Percentiles rank a stretch among this genome's conserved stretches.
phyloP scores from a whole-genome alignment of 1,140 invertebrate genomes.

The Mya arenaria region DNA sequence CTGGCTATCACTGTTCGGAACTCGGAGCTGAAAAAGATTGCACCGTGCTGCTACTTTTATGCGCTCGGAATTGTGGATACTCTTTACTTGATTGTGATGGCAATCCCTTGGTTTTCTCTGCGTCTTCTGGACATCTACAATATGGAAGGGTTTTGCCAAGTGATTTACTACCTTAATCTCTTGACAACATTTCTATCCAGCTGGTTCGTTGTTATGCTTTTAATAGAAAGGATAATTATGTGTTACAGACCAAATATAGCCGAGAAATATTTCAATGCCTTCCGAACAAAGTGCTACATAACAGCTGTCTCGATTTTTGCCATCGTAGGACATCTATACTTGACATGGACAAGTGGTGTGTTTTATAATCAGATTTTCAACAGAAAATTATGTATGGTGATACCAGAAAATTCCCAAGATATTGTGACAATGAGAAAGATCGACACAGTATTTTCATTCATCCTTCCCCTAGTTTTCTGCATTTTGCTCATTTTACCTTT shows the following conservation, averaged over 20 bases:
- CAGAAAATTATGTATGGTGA: constrained; percentile 57
- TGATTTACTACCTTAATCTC: constrained; percentile 58
- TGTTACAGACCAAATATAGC: constrained; percentile 45
- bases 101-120: constrained; percentile 59
- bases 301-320: constrained; percentile 57
- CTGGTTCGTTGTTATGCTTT: constrained; percentile 57
- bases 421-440: constrained; percentile 61
- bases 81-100: constrained; percentile 57
- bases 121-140: constrained; percentile 60
- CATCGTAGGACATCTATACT: constrained; percentile 62
- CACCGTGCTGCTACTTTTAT: constrained; percentile 59
- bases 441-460: constrained; percentile 60
- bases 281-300: constrained; percentile 62
- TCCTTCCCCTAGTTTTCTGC: constrained; percentile 45
- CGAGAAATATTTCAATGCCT: constrained; percentile 52
- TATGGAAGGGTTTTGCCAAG: constrained; percentile 63
- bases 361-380: constrained; percentile 13
- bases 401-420: constrained; percentile 60
- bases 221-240: constrained; percentile 48
- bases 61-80: constrained; percentile 56
- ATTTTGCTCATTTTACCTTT: constrained; percentile 27
- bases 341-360: constrained; percentile 64
- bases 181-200: constrained; percentile 61
- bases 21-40: constrained; percentile 60
- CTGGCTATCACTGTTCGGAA: constrained; percentile 39